Conservation (phyloP, 2,113 vertebrate genomes). For the Eurystomus gularis region DNA sequence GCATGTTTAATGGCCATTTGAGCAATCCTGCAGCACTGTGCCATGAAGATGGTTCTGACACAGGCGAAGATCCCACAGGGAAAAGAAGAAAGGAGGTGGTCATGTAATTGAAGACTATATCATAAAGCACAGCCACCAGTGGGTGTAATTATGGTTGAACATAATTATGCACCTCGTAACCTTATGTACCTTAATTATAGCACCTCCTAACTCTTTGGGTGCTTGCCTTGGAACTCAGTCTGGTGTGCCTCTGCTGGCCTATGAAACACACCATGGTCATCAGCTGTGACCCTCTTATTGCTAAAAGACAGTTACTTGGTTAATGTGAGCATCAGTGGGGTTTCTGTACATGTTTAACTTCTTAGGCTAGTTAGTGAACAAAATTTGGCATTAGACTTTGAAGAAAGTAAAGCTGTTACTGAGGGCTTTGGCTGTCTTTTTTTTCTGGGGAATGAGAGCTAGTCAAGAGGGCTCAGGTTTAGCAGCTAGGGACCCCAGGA, state of each 20-base stretch:
- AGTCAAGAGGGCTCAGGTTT: neutral
- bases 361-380: neutral
- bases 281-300: neutral
- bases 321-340: neutral
- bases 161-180: constrained; percentile 44
- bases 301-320: neutral
- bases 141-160: constrained; percentile 50
- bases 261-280: rapidly evolving
- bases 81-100: constrained; percentile 33
- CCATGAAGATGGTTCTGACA: neutral
- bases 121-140: neutral
- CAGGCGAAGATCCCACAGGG: neutral
- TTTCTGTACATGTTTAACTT: neutral
- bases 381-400: neutral
- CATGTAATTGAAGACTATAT: constrained; percentile 31
- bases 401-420: neutral
- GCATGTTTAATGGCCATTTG: neutral
- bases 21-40: neutral
- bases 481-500: neutral
- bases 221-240: neutral
- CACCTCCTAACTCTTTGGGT: neutral
- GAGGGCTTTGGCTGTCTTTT: neutral
- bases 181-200: constrained; percentile 36
- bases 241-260: neutral
- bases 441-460: neutral